Percentiles rank a stretch among this genome's conserved stretches.
Conservation (phyloP, 2,888 invertebrate species). For the Aphodius granarius region DNA sequence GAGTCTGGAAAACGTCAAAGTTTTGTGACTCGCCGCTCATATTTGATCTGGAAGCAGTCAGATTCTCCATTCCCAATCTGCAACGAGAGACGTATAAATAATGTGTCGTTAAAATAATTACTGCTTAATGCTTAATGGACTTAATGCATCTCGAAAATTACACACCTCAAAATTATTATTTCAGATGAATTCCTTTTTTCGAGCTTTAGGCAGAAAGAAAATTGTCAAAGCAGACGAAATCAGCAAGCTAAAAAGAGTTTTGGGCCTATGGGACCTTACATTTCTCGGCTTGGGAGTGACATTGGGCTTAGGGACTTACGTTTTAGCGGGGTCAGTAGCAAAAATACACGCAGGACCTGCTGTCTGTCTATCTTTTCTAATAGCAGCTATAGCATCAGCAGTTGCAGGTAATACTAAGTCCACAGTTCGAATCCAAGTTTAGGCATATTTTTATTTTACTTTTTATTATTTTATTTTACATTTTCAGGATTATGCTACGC, state of each 20-base stretch:
- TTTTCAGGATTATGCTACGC: constrained; percentile 80
- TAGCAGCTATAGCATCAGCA: constrained; percentile 90
- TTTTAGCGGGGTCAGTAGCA: constrained; percentile 88
- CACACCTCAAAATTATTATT: too few relatives aligned
- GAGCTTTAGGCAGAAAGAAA: constrained; percentile 55
- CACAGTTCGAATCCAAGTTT: background rate
- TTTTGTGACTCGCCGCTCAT: too few relatives aligned
- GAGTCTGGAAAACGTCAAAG: too few relatives aligned
- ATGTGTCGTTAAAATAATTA: too few relatives aligned
- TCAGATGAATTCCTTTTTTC: constrained; percentile 18
- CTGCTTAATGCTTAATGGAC: too few relatives aligned
- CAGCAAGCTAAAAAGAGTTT: constrained; percentile 64
- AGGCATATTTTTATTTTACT: background rate
- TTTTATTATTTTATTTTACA: background rate
- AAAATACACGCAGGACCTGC: constrained; percentile 88
- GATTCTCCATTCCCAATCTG: too few relatives aligned
- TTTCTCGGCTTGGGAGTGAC: constrained; percentile 86
- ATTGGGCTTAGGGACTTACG: constrained; percentile 94
- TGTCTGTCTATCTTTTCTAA: constrained; percentile 85
- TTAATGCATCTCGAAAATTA: too few relatives aligned
- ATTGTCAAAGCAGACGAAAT: constrained; percentile 45
- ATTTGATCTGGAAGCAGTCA: too few relatives aligned
- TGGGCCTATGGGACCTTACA: constrained; percentile 82
- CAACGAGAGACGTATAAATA: too few relatives aligned
- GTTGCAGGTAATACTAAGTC: constrained; percentile 70